A percentile compares a stretch with the other conserved stretches of the same genome.
These are phyloP conservation scores for Cryptotis parvus DNA, from an alignment of 2,113 vertebrate genomes.

Conservation along the genomic window DNA sequence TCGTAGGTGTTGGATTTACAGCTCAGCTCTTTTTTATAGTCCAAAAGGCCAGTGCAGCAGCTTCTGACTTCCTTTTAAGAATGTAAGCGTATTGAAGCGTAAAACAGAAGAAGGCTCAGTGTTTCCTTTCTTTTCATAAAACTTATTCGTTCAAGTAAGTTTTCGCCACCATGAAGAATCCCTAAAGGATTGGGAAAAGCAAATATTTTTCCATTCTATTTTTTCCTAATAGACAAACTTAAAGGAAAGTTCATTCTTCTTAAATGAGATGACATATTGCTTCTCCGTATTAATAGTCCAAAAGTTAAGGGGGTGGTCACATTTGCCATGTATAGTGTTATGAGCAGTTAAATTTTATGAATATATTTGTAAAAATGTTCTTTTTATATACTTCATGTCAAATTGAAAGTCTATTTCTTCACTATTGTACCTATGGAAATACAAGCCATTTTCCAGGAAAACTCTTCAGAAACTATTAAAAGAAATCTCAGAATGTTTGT, in stretches of 20 bases:
- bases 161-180: slow-evolving; percentile 41
- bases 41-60: slow-evolving; percentile 28
- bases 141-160: slow-evolving; percentile 1
- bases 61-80: slow-evolving; percentile 40
- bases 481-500: slow-evolving; percentile 80
- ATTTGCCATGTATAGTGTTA: slow-evolving; percentile 76
- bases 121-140: slow-evolving; percentile 51
- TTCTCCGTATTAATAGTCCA: slow-evolving; percentile 73
- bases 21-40: neutral
- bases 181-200: slow-evolving; percentile 40
- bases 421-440: slow-evolving; percentile 89
- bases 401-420: slow-evolving; percentile 84
- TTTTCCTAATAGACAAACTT: slow-evolving; percentile 58
- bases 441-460: slow-evolving; percentile 89
- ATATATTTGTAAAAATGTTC: slow-evolving; percentile 85
- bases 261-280: slow-evolving; percentile 53
- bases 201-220: slow-evolving; percentile 75
- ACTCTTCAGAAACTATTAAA: slow-evolving; percentile 83
- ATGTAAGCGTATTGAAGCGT: slow-evolving; percentile 43
- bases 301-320: slow-evolving; percentile 63
- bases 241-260: slow-evolving; percentile 64
- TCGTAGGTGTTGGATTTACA: neutral
- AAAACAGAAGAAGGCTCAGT: slow-evolving; percentile 26
- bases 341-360: slow-evolving; percentile 82
- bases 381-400: slow-evolving; percentile 85